Conservation (phyloP, 2,797 vertebrate genomes). For the Catamblyrhynchus diadema region DNA sequence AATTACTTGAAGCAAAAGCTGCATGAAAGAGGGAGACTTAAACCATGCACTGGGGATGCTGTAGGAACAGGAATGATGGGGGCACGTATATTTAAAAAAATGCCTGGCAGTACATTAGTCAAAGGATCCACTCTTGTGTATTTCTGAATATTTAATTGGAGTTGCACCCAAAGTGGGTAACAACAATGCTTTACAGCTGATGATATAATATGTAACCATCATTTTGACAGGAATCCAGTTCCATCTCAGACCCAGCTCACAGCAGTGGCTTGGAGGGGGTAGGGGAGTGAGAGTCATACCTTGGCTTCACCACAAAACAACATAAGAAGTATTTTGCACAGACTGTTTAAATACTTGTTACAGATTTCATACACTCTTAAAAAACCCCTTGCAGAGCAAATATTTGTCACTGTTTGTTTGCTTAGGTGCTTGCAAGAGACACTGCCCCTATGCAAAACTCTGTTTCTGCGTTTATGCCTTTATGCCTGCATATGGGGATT, state of each 20-base stretch:
- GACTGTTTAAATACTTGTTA: background rate
- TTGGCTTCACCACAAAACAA: background rate
- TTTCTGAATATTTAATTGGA: background rate
- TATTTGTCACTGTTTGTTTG: background rate
- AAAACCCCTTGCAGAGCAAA: background rate
- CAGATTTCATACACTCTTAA: background rate
- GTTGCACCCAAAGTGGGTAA: background rate
- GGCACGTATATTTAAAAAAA: conserved; percentile 72
- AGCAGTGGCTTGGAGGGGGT: background rate
- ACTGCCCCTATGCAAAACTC: background rate
- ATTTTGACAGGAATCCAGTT: background rate
- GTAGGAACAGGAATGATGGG: conserved; percentile 76
- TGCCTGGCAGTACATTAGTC: conserved; percentile 77
- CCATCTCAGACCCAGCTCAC: background rate
- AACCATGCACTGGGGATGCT: conserved; percentile 76
- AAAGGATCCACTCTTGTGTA: conserved; percentile 62
- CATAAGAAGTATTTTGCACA: background rate
- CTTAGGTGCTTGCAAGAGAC: background rate
- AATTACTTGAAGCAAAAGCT: conserved; percentile 69
- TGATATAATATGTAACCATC: background rate
- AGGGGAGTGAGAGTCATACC: background rate
- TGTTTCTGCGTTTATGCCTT: background rate
- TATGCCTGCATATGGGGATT: background rate
- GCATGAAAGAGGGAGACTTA: conserved; percentile 72
- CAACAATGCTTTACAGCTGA: background rate